These are phyloP conservation scores for Indicator maculatus DNA, from an alignment of 2,113 vertebrate species.

Conservation along the genomic window DNA sequence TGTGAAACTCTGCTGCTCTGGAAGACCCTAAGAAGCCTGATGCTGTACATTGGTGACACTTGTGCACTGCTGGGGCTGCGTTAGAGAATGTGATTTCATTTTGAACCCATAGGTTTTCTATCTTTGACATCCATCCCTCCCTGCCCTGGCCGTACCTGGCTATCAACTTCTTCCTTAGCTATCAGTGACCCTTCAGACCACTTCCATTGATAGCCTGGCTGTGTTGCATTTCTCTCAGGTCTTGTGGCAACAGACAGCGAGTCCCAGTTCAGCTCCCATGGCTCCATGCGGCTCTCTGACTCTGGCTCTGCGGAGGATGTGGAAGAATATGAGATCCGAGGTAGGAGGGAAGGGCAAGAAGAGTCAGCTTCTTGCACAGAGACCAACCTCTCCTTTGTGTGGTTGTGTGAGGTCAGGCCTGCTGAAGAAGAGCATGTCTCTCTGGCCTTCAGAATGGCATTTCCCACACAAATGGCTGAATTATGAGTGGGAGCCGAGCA, in stretches of 20 bases:
- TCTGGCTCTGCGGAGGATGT: slow-evolving; percentile 88
- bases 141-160: not conserved
- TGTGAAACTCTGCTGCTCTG: not conserved
- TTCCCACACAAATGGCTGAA: not conserved
- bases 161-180: not conserved
- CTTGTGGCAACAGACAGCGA: slow-evolving; percentile 86
- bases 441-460: not conserved
- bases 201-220: not conserved
- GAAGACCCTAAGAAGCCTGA: not conserved
- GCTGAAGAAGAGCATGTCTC: not conserved
- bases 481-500: not conserved
- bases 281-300: slow-evolving; percentile 87
- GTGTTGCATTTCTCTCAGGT: slow-evolving; percentile 69
- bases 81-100: not conserved
- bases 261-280: slow-evolving; percentile 88
- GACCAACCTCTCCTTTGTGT: not conserved
- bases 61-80: not conserved
- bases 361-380: not conserved
- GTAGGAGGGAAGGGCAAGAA: slow-evolving; percentile 71
- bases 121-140: not conserved
- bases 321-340: slow-evolving; percentile 89
- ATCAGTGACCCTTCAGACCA: not conserved
- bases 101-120: not conserved
- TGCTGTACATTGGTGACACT: not conserved
- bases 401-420: not conserved